Percentiles rank a stretch among this genome's conserved stretches.
phyloP scores from a whole-genome alignment of 2,113 vertebrate genomes.

The Rhadina sibilatrix region DNA sequence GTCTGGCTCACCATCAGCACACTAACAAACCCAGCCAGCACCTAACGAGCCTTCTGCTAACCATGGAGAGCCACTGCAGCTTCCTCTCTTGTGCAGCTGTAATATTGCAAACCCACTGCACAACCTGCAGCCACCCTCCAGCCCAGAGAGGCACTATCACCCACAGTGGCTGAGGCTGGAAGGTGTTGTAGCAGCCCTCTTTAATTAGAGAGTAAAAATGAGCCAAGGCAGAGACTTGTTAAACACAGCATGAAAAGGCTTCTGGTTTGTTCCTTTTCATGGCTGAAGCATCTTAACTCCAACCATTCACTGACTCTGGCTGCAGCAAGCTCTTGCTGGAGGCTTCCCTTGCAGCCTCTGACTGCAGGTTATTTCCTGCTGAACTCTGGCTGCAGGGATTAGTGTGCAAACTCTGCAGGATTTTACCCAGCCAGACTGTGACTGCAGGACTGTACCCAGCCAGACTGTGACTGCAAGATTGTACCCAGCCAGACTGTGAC shows the following conservation, averaged over 20 bases:
- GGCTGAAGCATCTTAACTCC: not conserved
- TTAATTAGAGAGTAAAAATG: not conserved
- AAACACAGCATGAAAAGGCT: not conserved
- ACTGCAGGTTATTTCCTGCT: not conserved
- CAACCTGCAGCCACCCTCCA: not conserved
- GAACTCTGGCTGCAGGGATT: not conserved
- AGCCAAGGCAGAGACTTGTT: not conserved
- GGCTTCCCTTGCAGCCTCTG: not conserved
- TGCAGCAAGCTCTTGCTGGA: not conserved
- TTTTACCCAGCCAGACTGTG: no score
- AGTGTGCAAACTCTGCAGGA: no score
- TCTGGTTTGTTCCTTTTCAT: not conserved
- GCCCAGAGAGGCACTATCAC: not conserved
- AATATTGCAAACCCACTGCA: not conserved
- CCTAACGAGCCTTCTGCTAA: not conserved
- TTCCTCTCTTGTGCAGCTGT: not conserved
- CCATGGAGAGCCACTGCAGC: fast-evolving
- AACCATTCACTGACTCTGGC: not conserved
- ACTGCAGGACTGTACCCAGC: no score
- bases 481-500: not conserved
- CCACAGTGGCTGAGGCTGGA: not conserved
- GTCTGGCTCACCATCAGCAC: not conserved
- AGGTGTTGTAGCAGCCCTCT: not conserved
- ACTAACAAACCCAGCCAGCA: no score
- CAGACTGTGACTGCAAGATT: not conserved